Conservation (phyloP, 1,140 invertebrate genomes). For the Protaetia brevitarsis region DNA sequence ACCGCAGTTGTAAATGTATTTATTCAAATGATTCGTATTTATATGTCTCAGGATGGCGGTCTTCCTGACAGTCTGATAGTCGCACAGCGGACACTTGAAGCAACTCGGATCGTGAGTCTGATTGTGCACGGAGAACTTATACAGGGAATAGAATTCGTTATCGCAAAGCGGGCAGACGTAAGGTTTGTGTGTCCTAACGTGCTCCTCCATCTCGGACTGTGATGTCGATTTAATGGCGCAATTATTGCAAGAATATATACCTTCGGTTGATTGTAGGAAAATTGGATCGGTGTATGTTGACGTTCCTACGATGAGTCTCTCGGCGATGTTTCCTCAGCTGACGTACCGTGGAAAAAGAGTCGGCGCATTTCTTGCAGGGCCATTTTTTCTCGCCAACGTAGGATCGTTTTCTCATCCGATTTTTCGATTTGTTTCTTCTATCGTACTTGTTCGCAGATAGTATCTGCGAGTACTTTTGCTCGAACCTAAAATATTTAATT, state of each 20-base stretch:
- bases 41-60: slow-evolving; percentile 38
- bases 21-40: slow-evolving; percentile 36
- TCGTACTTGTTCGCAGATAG: neutral
- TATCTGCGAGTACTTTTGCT: neutral
- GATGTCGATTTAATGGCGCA: slow-evolving; percentile 37
- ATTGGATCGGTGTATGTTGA: slow-evolving; percentile 30
- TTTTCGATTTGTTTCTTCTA: slow-evolving; percentile 1
- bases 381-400: slow-evolving; percentile 16
- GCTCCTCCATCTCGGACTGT: slow-evolving; percentile 38
- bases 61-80: slow-evolving; percentile 32
- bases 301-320: slow-evolving; percentile 11
- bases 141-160: slow-evolving; percentile 4
- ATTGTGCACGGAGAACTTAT: neutral
- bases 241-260: slow-evolving; percentile 38
- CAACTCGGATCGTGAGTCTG: neutral
- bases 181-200: slow-evolving; percentile 35
- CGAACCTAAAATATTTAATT: slow-evolving; percentile 1
- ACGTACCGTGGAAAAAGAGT: slow-evolving; percentile 25
- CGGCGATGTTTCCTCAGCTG: slow-evolving; percentile 33
- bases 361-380: slow-evolving; percentile 35
- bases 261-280: slow-evolving; percentile 35
- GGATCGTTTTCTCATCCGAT: neutral
- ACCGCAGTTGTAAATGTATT: slow-evolving; percentile 51
- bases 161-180: slow-evolving; percentile 34
- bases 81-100: slow-evolving; percentile 34